Evolutionary conservation across 2,888 invertebrate species (phyloP), one percentile per base, ranked within the genome.

Genomic region (Malacosoma neustria): DNA sequence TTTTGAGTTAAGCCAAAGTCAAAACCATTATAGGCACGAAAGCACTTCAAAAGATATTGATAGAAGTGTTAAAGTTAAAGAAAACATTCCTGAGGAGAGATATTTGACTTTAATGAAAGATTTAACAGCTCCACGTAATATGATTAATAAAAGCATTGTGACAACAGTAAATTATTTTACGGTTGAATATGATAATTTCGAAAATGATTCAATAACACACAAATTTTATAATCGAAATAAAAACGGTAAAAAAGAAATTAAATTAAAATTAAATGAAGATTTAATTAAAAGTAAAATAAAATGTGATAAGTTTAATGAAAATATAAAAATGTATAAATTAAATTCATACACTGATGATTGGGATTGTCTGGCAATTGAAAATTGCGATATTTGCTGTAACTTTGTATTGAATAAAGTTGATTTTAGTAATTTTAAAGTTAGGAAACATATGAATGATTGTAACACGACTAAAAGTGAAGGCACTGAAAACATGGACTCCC

Each of bases 1-100:
- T 85, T 85, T 85, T 82, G 84, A 85, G 51, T 62, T 84, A 37
- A 84, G 85, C 55, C 48, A 53, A 47, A 45, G 40, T 40, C 40
- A 53, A 42, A 45, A 51, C 30, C 56, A 51, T 30, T 45, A 57
- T 34, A 43, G 36, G 33, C 41, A 35, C 14, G 35, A 29, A 7
- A 30, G 2, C 13, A 36, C 11, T 15, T 9, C 14, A 13, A 1
- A 30, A 14, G 33, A 37, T 15, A 31, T 11, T 6, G 30, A 35
- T 15, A 30, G 4, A 9, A 29, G 11, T 35, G 34, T 33, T 4
- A 37, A 42, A 15, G 49, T 55, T 22, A 39, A 43, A 45, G 32
- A 37, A 22, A 61, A 63, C 50, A 58, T 68, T 52, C 57, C 63
- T 39, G 40, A 50, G 29, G 52, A 57, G 4, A 55, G 41, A 33